Evolutionary conservation across 2,888 invertebrate species (phyloP), one percentile per base, ranked within the genome.

Genomic region (Tetheella fluctuosa): DNA sequence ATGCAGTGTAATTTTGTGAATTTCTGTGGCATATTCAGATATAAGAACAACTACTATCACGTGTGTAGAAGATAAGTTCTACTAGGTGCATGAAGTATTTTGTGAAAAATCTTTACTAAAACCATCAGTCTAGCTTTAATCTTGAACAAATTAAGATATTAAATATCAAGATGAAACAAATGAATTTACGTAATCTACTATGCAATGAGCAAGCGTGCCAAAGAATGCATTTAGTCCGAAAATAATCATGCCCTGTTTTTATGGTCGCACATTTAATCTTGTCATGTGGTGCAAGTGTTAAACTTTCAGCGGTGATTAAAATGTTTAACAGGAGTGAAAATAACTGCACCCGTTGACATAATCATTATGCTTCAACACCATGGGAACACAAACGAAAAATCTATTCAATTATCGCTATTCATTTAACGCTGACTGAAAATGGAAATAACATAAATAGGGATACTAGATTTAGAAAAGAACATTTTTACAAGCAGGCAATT

Each of bases 151-250:
- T 17, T 42, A 42, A n/a, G n/a, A 42, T n/a, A 17, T 42, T 48
- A 48, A 48, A 20, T 8, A 48, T 48, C 48, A 10, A 48, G 48
- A 48, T 17, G 1, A 42, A 2, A 17, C n/a, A 17, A 42, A 5
- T 20, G 20, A 48, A 20, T 48, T 48, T 48, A 17, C 17, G 48
- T 48, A 48, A 48, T 20, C 48, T 48, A 42, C 42, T 42, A 48
- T 48, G 48, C 48, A 20, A 48, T 10, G 48, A 20, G 20, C 20
- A 63, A 59, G 52, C 61, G 69, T 77, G 80, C 79, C 80, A 77
- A 76, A 73, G 67, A 77, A 74, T 76, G 76, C 72, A 72, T 70
- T 74, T 71, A 58, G 52, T 54, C 59, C 63, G 58, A 71, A 71
- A 72, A 74, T 68, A 72, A 72, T 61, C 60, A 25, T 54, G 55